These are phyloP conservation scores for Tipula lateralis DNA, from an alignment of 2,888 invertebrate species.

Conservation along the genomic window DNA sequence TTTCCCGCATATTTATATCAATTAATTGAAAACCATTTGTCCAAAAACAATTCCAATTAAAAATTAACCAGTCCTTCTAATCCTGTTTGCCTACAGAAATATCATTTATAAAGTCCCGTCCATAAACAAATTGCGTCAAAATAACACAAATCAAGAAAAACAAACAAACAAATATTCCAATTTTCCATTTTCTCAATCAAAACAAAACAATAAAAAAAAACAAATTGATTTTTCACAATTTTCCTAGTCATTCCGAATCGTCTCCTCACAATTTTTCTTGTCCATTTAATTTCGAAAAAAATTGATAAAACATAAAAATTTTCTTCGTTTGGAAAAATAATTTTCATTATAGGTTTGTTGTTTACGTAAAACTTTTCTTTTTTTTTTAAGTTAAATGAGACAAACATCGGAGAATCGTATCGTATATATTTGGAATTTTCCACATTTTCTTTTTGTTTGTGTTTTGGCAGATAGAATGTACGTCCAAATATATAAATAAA, in stretches of 20 bases:
- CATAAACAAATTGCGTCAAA: not conserved
- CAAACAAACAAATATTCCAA: not conserved
- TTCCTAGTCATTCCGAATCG: not conserved
- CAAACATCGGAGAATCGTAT: not conserved
- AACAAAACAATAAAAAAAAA: constrained; percentile 24
- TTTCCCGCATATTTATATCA: constrained; percentile 1
- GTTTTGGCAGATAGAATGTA: not conserved
- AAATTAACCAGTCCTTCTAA: constrained; percentile 19
- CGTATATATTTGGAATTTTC: not conserved
- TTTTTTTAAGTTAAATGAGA: constrained; percentile 14
- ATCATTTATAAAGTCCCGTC: not conserved
- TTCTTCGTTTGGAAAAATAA: not conserved
- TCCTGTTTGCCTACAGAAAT: not conserved
- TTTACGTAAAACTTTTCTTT: not conserved
- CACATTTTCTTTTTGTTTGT: not conserved
- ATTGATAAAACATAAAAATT: constrained; percentile 1
- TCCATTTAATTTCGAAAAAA: constrained; percentile 5
- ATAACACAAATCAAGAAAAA: constrained; percentile 11
- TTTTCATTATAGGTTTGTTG: not conserved
- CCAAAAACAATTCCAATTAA: not conserved
- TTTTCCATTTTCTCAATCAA: constrained; percentile 19
- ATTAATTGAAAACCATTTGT: not conserved
- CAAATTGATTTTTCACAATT: constrained; percentile 19
- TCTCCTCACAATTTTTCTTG: constrained; percentile 24
- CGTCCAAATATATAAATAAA: too few species aligned